Percentiles rank a stretch among this genome's conserved stretches.
These are phyloP conservation scores for Netelia fuscicornis DNA, from an alignment of 2,888 invertebrate genomes.

Conservation along the genomic window DNA sequence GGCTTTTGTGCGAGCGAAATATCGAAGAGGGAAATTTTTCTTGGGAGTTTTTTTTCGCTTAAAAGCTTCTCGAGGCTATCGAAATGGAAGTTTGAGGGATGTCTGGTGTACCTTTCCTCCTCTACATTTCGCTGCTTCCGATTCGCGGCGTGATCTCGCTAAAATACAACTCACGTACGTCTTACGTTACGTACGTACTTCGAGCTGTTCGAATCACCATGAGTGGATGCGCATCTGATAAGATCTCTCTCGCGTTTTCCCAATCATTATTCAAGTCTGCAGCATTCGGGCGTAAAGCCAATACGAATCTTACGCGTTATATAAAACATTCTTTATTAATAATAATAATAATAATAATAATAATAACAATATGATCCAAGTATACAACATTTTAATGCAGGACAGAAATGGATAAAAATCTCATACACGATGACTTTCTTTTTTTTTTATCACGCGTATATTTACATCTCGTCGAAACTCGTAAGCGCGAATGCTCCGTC, in stretches of 20 bases:
- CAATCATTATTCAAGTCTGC: neutral
- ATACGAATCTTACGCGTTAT: too few relatives aligned
- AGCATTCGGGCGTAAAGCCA: too few relatives aligned
- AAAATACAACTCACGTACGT: neutral
- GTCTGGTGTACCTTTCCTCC: neutral
- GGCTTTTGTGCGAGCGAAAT: slow-evolving; percentile 38
- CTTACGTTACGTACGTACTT: neutral
- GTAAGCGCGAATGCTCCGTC: slow-evolving; percentile 25
- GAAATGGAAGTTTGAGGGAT: neutral
- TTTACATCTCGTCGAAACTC: neutral
- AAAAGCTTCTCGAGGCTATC: neutral
- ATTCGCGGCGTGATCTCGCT: neutral
- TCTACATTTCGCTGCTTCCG: neutral
- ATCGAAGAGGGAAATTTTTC: neutral
- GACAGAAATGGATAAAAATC: neutral
- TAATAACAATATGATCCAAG: too few relatives aligned
- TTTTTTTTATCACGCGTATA: neutral
- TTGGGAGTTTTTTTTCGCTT: neutral
- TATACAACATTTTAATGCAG: too few relatives aligned
- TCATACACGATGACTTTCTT: neutral
- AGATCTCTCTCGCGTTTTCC: neutral
- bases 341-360: too few relatives aligned
- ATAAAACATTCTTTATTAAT: too few relatives aligned
- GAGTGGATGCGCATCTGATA: neutral
- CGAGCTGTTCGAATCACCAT: neutral